Conservation (phyloP, 2,113 vertebrate species). For the Tichodroma muraria region DNA sequence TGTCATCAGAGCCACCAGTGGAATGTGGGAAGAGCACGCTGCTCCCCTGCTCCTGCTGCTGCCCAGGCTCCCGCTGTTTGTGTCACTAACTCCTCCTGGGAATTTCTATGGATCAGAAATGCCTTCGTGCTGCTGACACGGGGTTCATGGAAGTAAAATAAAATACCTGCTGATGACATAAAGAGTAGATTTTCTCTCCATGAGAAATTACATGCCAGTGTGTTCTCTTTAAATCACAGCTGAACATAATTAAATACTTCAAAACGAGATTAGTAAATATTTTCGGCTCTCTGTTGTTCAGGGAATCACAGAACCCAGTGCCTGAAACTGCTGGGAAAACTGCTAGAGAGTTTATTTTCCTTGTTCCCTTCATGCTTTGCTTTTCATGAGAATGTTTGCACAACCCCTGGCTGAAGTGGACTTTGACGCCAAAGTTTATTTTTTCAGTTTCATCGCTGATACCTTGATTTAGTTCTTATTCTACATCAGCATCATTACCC, state of each 20-base stretch:
- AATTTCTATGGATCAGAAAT: neutral
- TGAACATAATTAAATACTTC: neutral
- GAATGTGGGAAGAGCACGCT: slow-evolving; percentile 9
- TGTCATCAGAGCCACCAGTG: slow-evolving; percentile 17
- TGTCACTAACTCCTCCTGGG: slow-evolving; percentile 9
- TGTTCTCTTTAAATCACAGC: neutral
- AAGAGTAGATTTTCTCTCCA: neutral
- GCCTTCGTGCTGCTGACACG: neutral
- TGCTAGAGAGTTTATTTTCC: neutral
- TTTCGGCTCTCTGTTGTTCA: neutral
- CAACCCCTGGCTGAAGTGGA: neutral
- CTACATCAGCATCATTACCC: neutral
- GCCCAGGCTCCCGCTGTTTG: neutral
- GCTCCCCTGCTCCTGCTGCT: neutral
- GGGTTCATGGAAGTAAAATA: neutral
- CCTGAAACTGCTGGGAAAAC: neutral
- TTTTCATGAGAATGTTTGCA: neutral
- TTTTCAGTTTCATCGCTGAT: neutral
- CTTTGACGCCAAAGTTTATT: neutral
- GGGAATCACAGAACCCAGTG: neutral
- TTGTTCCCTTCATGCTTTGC: neutral
- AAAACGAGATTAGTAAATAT: neutral
- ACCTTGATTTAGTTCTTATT: neutral
- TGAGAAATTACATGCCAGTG: neutral
- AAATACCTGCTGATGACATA: neutral